Percentiles rank a stretch among this genome's conserved stretches.
phyloP scores from a whole-genome alignment of 2,113 vertebrate genomes.

The Gallinago media region DNA sequence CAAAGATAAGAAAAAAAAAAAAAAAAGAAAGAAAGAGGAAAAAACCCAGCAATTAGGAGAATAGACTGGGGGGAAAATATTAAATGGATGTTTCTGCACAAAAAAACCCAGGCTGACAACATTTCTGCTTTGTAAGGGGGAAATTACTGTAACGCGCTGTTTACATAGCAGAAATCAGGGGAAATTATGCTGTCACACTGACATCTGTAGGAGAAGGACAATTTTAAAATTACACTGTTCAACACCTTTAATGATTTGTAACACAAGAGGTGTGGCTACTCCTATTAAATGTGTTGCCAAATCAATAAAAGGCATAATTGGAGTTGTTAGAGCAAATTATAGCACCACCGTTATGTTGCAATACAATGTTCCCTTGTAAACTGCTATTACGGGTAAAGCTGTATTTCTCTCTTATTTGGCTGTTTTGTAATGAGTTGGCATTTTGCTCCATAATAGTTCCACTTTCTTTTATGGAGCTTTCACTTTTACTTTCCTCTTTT shows the following conservation, averaged over 20 bases:
- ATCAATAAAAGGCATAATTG: conserved; percentile 99
- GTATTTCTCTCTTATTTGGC: conserved; percentile 90
- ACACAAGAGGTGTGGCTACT: conserved; percentile 97
- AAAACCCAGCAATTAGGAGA: conserved; percentile 81
- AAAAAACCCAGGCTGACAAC: conserved; percentile 64
- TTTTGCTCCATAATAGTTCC: conserved; percentile 94
- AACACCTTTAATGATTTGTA: conserved; percentile 98
- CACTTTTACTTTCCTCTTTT: conserved; percentile 93
- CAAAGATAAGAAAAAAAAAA: not conserved
- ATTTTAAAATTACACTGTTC: conserved; percentile 97
- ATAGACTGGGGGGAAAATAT: conserved; percentile 69
- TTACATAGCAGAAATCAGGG: conserved; percentile 92
- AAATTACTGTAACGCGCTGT: conserved; percentile 91
- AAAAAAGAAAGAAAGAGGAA: not conserved
- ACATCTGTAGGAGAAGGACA: conserved; percentile 92
- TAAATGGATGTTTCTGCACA: conserved; percentile 72
- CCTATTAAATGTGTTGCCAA: conserved; percentile 99
- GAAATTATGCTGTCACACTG: conserved; percentile 98
- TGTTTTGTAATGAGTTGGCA: conserved; percentile 92
- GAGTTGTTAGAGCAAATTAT: conserved; percentile 99
- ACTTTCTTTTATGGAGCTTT: conserved; percentile 95
- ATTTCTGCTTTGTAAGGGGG: conserved; percentile 80
- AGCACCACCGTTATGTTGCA: conserved; percentile 96
- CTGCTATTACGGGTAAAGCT: conserved; percentile 92
- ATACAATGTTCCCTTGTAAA: conserved; percentile 97